Evolutionary conservation across 2,113 vertebrate genomes (phyloP).

Genomic region (Tichodroma muraria): DNA sequence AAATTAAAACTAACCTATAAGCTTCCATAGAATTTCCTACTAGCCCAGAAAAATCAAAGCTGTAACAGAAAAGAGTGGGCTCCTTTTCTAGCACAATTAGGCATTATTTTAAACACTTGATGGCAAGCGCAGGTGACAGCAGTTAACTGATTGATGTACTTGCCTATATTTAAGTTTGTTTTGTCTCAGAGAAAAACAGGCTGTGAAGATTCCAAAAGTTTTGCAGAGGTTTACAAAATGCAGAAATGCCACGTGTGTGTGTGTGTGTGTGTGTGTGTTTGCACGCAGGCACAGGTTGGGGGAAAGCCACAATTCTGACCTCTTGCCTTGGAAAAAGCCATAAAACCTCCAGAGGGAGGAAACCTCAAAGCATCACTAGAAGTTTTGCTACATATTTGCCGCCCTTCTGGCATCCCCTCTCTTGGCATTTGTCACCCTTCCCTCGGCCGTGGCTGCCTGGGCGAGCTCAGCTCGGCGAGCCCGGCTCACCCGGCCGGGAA

Average conservation of each 20-base stretch:
- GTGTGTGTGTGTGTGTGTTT: fast-evolving
- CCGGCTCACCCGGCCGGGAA: neutral
- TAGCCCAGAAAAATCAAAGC: neutral
- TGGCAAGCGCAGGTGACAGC: neutral
- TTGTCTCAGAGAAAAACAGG: neutral
- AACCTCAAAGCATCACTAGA: neutral
- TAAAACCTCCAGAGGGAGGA: neutral
- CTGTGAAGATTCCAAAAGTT: neutral
- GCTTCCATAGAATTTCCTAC: neutral
- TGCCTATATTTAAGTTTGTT: neutral
- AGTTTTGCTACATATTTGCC: neutral
- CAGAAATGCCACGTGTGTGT: neutral
- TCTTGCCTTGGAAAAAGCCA: neutral
- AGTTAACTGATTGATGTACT: neutral
- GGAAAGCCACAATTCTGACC: neutral
- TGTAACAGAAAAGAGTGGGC: neutral
- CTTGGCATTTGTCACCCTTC: neutral
- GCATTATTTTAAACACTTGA: neutral
- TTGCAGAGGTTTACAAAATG: neutral
- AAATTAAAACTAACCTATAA: neutral
- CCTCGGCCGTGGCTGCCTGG: neutral
- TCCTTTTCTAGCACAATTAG: neutral
- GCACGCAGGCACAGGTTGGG: fast-evolving
- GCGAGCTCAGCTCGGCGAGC: fast-evolving
- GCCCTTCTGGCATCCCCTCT: neutral